Conservation (phyloP, 2,888 invertebrate species). For the Noctua janthe region DNA sequence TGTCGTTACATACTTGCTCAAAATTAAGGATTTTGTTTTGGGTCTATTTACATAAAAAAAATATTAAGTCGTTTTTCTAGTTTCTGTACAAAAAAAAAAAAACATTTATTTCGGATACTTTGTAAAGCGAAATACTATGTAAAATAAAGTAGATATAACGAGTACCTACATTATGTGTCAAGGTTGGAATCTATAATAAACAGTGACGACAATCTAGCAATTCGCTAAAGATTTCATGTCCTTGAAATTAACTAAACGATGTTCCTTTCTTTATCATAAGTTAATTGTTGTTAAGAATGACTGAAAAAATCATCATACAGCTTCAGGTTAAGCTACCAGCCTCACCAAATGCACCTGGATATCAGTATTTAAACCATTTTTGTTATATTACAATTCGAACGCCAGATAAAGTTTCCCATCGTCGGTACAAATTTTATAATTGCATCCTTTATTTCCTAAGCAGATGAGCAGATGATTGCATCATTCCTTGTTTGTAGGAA, state of each 20-base stretch:
- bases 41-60: neutral
- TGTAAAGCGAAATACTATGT: conserved; percentile 17
- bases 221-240: neutral
- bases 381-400: too few relatives aligned
- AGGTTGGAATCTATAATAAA: conserved; percentile 26
- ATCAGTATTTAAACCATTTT: neutral
- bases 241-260: too few relatives aligned
- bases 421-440: too few relatives aligned
- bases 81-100: conserved; percentile 7
- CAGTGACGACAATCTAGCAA: neutral
- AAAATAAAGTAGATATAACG: too few relatives aligned
- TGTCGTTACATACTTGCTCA: neutral
- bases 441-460: neutral
- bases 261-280: neutral
- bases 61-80: neutral
- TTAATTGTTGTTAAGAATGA: neutral
- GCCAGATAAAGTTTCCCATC: too few relatives aligned
- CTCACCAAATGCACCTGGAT: neutral
- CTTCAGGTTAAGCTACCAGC: neutral
- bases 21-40: neutral
- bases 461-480: neutral
- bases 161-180: conserved; percentile 14
- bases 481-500: neutral
- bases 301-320: neutral
- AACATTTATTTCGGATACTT: conserved; percentile 4